These are phyloP conservation scores for Dendrolimus pini DNA, from an alignment of 2,888 invertebrate species.

Conservation along the genomic window DNA sequence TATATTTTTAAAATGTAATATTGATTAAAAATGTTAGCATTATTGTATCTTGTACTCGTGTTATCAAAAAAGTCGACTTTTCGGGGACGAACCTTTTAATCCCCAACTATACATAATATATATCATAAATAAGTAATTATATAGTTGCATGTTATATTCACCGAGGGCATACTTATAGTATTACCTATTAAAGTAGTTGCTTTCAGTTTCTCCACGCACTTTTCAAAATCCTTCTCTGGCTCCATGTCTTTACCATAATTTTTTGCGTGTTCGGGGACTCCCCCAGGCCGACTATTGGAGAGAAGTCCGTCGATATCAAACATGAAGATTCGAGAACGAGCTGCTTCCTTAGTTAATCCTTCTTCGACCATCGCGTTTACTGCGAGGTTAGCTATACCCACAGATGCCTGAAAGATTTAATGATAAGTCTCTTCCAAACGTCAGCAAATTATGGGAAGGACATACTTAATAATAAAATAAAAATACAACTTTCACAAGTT, in stretches of 20 bases:
- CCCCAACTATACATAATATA: too few relatives aligned
- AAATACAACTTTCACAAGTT: too few relatives aligned
- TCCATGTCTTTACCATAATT: constrained; percentile 83
- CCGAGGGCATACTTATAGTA: background rate
- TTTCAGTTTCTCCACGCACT: constrained; percentile 85
- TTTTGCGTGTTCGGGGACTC: constrained; percentile 78
- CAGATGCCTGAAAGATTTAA: constrained; percentile 79
- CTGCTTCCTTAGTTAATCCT: constrained; percentile 75
- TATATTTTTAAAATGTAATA: too few relatives aligned
- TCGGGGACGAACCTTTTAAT: too few relatives aligned
- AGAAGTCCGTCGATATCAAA: constrained; percentile 92
- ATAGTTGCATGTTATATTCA: too few relatives aligned
- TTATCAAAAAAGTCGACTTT: too few relatives aligned
- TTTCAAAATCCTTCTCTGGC: constrained; percentile 83
- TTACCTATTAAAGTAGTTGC: constrained; percentile 89
- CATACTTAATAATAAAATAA: too few relatives aligned
- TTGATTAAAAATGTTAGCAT: too few relatives aligned
- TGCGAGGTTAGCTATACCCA: constrained; percentile 91
- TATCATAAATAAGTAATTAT: too few relatives aligned
- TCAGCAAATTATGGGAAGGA: too few relatives aligned
- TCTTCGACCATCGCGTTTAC: constrained; percentile 88
- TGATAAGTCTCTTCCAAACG: too few relatives aligned
- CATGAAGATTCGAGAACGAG: constrained; percentile 90
- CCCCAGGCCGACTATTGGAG: constrained; percentile 76
- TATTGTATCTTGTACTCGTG: too few relatives aligned